These are phyloP conservation scores for Dasypogon diadema DNA, from an alignment of 2,888 invertebrate genomes.

Conservation along the genomic window DNA sequence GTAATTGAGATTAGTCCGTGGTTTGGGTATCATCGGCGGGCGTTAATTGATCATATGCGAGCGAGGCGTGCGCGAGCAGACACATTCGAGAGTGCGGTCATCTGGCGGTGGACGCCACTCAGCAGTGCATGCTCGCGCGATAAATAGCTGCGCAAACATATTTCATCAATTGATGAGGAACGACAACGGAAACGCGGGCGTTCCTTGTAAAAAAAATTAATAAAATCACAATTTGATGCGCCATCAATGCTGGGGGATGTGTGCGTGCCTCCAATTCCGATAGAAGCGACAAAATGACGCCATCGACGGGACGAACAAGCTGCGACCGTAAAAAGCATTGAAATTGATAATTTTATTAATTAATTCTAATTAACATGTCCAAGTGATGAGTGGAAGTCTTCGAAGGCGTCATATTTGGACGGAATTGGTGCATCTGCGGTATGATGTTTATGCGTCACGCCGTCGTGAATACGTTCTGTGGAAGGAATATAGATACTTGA, in stretches of 20 bases:
- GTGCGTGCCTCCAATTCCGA: background rate
- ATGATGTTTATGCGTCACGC: background rate
- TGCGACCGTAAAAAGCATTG: slow-evolving; percentile 21
- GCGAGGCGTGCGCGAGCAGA: slow-evolving; percentile 48
- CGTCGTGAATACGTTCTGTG: background rate
- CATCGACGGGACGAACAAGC: slow-evolving; percentile 49
- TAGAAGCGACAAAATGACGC: slow-evolving; percentile 52
- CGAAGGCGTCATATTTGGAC: slow-evolving; percentile 30
- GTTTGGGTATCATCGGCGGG: slow-evolving; percentile 41
- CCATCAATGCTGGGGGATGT: slow-evolving; percentile 37
- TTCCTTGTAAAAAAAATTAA: slow-evolving; percentile 42
- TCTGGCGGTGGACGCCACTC: slow-evolving; percentile 17
- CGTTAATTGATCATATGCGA: slow-evolving; percentile 53
- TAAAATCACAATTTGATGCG: slow-evolving; percentile 52
- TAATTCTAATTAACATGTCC: slow-evolving; percentile 57
- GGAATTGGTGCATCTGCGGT: slow-evolving; percentile 40
- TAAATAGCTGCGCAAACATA: slow-evolving; percentile 34
- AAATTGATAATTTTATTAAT: slow-evolving; percentile 57
- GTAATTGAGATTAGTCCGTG: slow-evolving; percentile 54
- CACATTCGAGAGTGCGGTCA: background rate
- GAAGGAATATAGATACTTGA: background rate
- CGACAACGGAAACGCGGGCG: slow-evolving; percentile 54
- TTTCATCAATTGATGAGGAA: slow-evolving; percentile 51
- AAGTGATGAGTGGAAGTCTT: slow-evolving; percentile 5
- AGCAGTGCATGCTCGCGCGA: background rate